These are phyloP conservation scores for Otis tarda DNA, from an alignment of 2,113 vertebrate species.

Conservation along the genomic window DNA sequence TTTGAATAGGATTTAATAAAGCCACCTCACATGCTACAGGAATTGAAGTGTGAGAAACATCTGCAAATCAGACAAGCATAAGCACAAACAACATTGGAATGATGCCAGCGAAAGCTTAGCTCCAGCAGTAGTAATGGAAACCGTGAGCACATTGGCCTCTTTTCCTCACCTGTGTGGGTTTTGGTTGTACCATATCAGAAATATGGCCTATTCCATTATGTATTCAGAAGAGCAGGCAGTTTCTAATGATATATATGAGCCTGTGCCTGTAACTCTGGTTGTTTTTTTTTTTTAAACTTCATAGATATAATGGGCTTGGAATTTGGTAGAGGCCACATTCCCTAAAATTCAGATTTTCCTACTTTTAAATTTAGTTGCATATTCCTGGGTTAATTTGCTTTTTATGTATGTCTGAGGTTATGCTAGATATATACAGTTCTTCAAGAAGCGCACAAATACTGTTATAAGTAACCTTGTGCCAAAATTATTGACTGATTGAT, in stretches of 20 bases:
- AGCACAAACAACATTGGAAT: neutral
- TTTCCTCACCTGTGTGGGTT: neutral
- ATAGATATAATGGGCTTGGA: neutral
- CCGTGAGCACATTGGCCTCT: neutral
- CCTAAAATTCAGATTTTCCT: neutral
- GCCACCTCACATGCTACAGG: neutral
- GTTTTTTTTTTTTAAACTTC: neutral
- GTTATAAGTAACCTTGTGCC: constrained; percentile 29
- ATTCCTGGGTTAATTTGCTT: neutral
- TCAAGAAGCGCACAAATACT: constrained; percentile 1
- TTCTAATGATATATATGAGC: neutral
- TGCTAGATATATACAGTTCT: neutral
- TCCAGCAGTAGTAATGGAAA: neutral
- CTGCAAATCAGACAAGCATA: neutral
- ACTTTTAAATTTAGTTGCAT: neutral
- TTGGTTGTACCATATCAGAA: neutral
- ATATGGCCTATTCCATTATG: neutral
- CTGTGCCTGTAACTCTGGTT: neutral
- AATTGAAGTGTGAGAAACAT: neutral
- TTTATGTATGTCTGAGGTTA: neutral
- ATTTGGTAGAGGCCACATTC: neutral
- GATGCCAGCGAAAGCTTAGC: neutral
- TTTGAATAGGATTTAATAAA: neutral
- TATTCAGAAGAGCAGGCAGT: neutral
- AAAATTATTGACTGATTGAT: constrained; percentile 59